Conservation (phyloP, 2,113 vertebrate genomes). For the Edolisoma coerulescens region DNA sequence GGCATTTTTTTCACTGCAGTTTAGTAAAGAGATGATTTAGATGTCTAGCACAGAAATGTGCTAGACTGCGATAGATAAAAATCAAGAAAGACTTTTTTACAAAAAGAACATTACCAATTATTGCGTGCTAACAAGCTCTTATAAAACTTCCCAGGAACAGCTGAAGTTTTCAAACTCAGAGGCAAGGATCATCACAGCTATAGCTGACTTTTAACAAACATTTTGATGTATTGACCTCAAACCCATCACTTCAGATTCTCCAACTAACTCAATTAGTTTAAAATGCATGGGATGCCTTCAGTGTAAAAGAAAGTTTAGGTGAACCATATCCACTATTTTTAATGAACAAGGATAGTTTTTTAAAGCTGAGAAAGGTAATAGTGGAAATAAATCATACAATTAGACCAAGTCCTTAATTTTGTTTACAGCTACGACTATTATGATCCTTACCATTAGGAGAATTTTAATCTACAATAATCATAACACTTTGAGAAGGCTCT, state of each 20-base stretch:
- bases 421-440: not conserved
- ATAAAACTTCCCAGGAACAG: not conserved
- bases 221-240: not conserved
- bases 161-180: not conserved
- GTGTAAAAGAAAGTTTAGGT: not conserved
- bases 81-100: not conserved
- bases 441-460: not conserved
- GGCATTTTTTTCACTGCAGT: not conserved
- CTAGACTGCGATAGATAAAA: slow-evolving; percentile 3
- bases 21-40: not conserved
- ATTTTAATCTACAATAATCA: slow-evolving; percentile 41
- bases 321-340: not conserved
- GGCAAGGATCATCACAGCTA: not conserved
- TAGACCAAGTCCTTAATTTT: not conserved
- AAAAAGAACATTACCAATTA: not conserved
- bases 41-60: slow-evolving; percentile 29
- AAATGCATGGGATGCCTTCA: not conserved
- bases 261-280: not conserved
- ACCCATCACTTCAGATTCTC: not conserved
- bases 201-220: not conserved
- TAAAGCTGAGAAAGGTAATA: not conserved
- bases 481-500: slow-evolving; percentile 15
- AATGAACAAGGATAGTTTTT: not conserved
- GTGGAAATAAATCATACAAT: not conserved
- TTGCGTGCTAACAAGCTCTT: slow-evolving; percentile 1